These are phyloP conservation scores for Pteropus alecto DNA, from an alignment of 2,113 vertebrate species.

Conservation along the genomic window DNA sequence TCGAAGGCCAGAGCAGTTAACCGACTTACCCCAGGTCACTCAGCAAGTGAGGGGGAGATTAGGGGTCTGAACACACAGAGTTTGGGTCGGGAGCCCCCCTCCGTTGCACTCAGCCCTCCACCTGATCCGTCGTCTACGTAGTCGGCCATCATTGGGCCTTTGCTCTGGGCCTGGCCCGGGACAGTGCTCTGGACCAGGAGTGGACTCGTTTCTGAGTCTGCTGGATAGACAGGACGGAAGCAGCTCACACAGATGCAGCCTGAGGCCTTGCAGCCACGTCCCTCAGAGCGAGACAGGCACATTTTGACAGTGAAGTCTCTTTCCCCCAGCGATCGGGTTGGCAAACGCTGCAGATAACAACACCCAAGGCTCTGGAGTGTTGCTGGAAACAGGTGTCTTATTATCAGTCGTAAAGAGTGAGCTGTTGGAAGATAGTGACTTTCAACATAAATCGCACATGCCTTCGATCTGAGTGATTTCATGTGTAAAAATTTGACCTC, in stretches of 20 bases:
- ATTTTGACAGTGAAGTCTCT: background rate
- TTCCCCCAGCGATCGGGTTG: background rate
- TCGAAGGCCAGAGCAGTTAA: background rate
- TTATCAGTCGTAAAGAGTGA: too few species aligned
- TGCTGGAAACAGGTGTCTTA: too few species aligned
- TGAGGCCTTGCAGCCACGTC: background rate
- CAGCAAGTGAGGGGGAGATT: background rate
- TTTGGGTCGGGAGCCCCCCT: background rate
- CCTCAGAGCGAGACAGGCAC: background rate
- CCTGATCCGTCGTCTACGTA: too few species aligned
- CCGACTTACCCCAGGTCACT: background rate
- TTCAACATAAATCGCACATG: too few species aligned
- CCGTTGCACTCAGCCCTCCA: background rate
- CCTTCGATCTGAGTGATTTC: too few species aligned
- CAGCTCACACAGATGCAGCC: background rate
- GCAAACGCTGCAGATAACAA: background rate
- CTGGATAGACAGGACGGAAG: background rate
- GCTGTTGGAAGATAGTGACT: too few species aligned
- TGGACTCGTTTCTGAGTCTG: background rate
- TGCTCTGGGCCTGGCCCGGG: background rate
- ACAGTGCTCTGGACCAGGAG: background rate
- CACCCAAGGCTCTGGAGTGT: too few species aligned
- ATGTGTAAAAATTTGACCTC: too few species aligned
- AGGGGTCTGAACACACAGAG: background rate
- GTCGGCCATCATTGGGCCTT: background rate